Base-by-base conservation (phyloP, 2,113 vertebrate genomes). In the Thalassoma bifasciatum region DNA sequence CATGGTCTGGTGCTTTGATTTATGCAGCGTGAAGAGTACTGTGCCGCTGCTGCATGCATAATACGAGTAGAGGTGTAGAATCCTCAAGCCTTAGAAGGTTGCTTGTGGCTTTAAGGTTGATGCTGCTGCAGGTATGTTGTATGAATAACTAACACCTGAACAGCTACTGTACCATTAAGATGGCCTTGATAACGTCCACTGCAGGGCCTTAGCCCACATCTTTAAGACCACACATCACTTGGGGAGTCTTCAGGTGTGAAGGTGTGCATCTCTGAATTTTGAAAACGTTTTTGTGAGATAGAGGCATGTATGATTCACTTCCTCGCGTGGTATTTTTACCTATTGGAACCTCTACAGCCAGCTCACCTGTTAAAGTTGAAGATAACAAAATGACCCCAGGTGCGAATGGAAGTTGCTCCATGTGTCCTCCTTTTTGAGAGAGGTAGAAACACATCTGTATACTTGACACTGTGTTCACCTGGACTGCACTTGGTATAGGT, bases 171-270 rank as follows among this genome's bases (percentile, higher is more conserved):
- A 58, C 23, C 23, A 51, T 58, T 52, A 36, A 47, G 0, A 40
- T n/a, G 38, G 54, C 38, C 21, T 61, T 66, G 40, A 51, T 17
- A 66, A 36, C 52, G 44, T 42, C 47, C 24, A 37, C 42, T 53
- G 19, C 74, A 64, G 36, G 23, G 58, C 10, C 44, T 57, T 47
- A 21, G 19, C 22, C 26, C 38, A 21, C 58, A 30, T 50, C 36
- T 26, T 37, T n/a, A 53, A 67, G 47, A 37, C 37, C n/a, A 21
- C 24, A 75, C 2, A 34, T 59, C 42, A 65, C 34, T 19, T 19
- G 22, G 40, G 52, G 30, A 14, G 34, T 49, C 70, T 51, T n/a
- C 52, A 64, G 60, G 60, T 64, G 21, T n/a, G 42, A 44, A 44
- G 2, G 42, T 44, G 17, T 19, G 9, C 42, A 4, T 53, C 34